Evolutionary conservation across 2,797 vertebrate genomes (phyloP).

Genomic region (Cryptoprocta ferox): DNA sequence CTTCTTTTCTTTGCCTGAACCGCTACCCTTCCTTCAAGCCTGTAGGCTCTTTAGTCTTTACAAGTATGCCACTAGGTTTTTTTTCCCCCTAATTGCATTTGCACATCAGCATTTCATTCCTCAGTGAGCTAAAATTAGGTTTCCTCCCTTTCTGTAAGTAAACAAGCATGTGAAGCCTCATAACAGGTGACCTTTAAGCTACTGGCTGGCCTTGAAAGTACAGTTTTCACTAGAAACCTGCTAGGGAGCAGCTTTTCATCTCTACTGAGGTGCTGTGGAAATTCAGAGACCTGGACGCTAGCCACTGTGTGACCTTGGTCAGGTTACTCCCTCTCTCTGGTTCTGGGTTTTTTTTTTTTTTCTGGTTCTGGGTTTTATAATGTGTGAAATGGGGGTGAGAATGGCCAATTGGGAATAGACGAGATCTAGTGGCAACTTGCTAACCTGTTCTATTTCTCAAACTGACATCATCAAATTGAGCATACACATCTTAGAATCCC

Average conservation of each 20-base stretch:
- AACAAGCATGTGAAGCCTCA: conserved; percentile 24
- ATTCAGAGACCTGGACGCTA: neutral
- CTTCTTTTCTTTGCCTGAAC: neutral
- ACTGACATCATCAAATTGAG: neutral
- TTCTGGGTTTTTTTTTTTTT: neutral
- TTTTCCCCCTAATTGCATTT: neutral
- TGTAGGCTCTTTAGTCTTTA: neutral
- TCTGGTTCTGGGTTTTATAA: neutral
- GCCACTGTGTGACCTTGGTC: neutral
- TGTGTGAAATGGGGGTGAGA: neutral
- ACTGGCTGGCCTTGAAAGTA: conserved; percentile 14
- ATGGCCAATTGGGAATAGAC: neutral
- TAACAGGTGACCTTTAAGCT: conserved; percentile 56
- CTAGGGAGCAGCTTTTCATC: neutral
- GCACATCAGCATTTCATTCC: conserved; percentile 11
- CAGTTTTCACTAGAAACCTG: conserved; percentile 30
- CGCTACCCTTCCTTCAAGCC: neutral
- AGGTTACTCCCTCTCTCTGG: neutral
- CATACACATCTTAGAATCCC: neutral
- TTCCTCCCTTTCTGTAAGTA: conserved; percentile 18
- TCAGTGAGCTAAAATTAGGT: conserved; percentile 50
- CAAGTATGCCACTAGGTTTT: neutral
- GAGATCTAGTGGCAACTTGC: neutral
- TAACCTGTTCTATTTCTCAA: neutral
- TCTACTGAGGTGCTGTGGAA: neutral